Conservation (phyloP, 92 coral and sea anemone genomes). For the Phenganax marumi region DNA sequence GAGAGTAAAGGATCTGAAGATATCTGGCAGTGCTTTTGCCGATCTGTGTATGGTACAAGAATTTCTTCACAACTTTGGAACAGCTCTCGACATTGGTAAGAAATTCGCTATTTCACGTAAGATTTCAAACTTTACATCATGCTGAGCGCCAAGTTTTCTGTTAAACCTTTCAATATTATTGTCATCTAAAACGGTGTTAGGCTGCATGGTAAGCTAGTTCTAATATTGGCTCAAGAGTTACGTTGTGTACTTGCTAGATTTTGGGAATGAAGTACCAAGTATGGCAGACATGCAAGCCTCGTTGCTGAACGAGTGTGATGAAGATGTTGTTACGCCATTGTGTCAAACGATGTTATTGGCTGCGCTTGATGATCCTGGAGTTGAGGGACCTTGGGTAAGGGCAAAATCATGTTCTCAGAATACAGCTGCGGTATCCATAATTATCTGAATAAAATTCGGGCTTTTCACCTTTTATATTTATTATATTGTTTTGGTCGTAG, state of each 20-base stretch:
- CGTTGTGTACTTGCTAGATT: slow-evolving; percentile 47
- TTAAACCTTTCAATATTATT: neutral
- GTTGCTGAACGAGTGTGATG: slow-evolving; percentile 76
- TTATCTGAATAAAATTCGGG: too few relatives aligned
- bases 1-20: slow-evolving; percentile 61
- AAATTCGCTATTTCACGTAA: too few relatives aligned
- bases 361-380: slow-evolving; percentile 91
- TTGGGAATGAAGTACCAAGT: slow-evolving; percentile 73
- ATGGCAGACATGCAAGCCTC: slow-evolving; percentile 92
- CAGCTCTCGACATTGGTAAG: slow-evolving; percentile 89
- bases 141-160: too few relatives aligned
- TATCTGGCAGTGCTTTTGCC: slow-evolving; percentile 88
- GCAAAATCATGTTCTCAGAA: too few relatives aligned
- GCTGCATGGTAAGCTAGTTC: too few relatives aligned
- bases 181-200: too few relatives aligned
- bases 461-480: too few relatives aligned
- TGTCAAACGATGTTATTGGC: slow-evolving; percentile 76
- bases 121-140: too few relatives aligned
- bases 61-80: slow-evolving; percentile 91
- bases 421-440: too few relatives aligned
- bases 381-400: slow-evolving; percentile 84
- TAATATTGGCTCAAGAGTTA: neutral
- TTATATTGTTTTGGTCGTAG: slow-evolving; percentile 62
- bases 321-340: slow-evolving; percentile 79
- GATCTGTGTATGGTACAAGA: slow-evolving; percentile 95